These are phyloP conservation scores for Ptilorrhoa leucosticta DNA, from an alignment of 2,113 vertebrate genomes.

Conservation along the genomic window DNA sequence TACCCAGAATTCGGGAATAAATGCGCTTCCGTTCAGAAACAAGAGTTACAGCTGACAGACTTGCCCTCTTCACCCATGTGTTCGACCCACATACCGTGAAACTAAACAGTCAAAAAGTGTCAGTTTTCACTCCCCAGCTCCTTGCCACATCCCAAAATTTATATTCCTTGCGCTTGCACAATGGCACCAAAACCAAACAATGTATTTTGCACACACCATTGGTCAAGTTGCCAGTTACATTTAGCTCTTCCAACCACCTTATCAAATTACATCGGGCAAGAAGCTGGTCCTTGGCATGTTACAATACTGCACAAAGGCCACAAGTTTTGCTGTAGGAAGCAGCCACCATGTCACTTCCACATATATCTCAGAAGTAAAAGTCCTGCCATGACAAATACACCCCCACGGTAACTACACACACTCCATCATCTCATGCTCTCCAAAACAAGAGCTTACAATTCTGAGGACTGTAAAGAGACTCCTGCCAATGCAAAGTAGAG, in stretches of 20 bases:
- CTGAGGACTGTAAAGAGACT: neutral
- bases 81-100: neutral
- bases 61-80: neutral
- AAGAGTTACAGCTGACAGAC: neutral
- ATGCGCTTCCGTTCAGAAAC: neutral
- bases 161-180: neutral
- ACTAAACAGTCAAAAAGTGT: neutral
- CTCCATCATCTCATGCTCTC: neutral
- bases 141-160: neutral
- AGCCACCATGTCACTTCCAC: neutral
- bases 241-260: neutral
- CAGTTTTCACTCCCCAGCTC: neutral
- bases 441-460: neutral
- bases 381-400: neutral
- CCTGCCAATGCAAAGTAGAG: neutral
- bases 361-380: accelerated
- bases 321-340: neutral
- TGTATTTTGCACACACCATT: neutral
- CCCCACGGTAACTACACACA: neutral
- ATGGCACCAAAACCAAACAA: neutral
- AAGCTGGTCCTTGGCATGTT: neutral
- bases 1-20: neutral
- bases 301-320: neutral
- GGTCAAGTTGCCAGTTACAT: neutral
- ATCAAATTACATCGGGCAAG: neutral